Evolutionary conservation across 2,888 invertebrate genomes (phyloP).

Genomic region (Rotaria macrura): DNA sequence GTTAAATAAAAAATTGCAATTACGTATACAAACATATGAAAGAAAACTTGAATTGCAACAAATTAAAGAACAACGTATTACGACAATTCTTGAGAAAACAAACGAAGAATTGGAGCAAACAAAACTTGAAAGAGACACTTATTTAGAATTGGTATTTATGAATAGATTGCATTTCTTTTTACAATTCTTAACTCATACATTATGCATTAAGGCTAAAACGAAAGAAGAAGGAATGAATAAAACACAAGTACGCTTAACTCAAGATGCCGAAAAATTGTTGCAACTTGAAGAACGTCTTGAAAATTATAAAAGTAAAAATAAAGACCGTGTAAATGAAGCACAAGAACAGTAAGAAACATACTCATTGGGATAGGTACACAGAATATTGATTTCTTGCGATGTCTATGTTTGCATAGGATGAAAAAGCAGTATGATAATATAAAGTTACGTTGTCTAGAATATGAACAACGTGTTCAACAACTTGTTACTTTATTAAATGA

Average conservation of each 20-base stretch:
- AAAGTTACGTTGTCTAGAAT: slow-evolving; percentile 42
- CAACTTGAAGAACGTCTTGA: slow-evolving; percentile 45
- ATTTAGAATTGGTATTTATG: slow-evolving; percentile 42
- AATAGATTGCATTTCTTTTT: not conserved
- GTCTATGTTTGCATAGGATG: slow-evolving; percentile 37
- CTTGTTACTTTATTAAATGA: slow-evolving; percentile 42
- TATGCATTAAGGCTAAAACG: slow-evolving; percentile 19
- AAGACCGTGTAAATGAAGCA: slow-evolving; percentile 41
- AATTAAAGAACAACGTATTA: slow-evolving; percentile 40
- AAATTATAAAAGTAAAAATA: slow-evolving; percentile 42
- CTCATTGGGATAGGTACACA: too few relatives aligned
- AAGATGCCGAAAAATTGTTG: slow-evolving; percentile 40
- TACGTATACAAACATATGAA: slow-evolving; percentile 41
- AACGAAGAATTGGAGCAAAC: slow-evolving; percentile 41
- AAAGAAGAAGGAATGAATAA: slow-evolving; percentile 39
- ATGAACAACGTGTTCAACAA: slow-evolving; percentile 46
- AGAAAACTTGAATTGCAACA: slow-evolving; percentile 43
- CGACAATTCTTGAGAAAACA: slow-evolving; percentile 38
- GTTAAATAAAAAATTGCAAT: slow-evolving; percentile 40
- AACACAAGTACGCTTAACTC: slow-evolving; percentile 41
- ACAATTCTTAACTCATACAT: too few relatives aligned
- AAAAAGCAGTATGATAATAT: slow-evolving; percentile 46
- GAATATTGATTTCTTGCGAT: not conserved
- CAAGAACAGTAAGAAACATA: slow-evolving; percentile 39
- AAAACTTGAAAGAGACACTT: slow-evolving; percentile 44